A percentile compares a stretch with the other conserved stretches of the same genome.
Evolutionary conservation across 2,797 vertebrate species (phyloP).

Genomic region (Brachymystax lenok): DNA sequence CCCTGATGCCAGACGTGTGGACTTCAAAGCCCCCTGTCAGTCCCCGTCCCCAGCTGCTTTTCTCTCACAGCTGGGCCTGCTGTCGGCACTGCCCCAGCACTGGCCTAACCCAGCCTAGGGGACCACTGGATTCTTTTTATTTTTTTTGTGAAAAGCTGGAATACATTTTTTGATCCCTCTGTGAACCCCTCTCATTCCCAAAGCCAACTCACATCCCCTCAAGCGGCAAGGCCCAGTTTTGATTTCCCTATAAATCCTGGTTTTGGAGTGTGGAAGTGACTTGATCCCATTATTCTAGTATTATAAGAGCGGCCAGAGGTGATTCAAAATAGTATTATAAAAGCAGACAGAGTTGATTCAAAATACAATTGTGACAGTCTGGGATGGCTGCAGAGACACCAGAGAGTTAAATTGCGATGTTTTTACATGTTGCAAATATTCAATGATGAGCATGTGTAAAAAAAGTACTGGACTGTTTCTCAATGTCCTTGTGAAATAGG

Average conservation of each 20-base stretch:
- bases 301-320: conserved; percentile 66
- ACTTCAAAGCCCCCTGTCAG: conserved; percentile 59
- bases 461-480: not conserved
- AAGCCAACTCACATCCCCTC: conserved; percentile 60
- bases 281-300: conserved; percentile 76
- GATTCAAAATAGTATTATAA: conserved; percentile 68
- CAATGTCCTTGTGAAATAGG: too few relatives aligned
- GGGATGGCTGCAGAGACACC: conserved; percentile 54
- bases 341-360: conserved; percentile 67
- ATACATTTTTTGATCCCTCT: conserved; percentile 30
- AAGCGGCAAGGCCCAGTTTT: conserved; percentile 69
- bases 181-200: conserved; percentile 46
- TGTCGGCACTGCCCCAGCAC: conserved; percentile 12
- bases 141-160: conserved; percentile 22
- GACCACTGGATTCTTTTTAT: conserved; percentile 26
- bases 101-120: conserved; percentile 45
- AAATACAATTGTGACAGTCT: conserved; percentile 67
- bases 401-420: conserved; percentile 53
- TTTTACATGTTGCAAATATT: conserved; percentile 59
- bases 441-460: too few relatives aligned
- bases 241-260: conserved; percentile 78
- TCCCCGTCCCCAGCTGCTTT: conserved; percentile 44
- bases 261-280: conserved; percentile 72
- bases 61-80: conserved; percentile 44
- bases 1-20: conserved; percentile 50